These are phyloP conservation scores for Dunckerocampus dactyliophorus DNA, from an alignment of 2,113 vertebrate genomes.

Conservation along the genomic window DNA sequence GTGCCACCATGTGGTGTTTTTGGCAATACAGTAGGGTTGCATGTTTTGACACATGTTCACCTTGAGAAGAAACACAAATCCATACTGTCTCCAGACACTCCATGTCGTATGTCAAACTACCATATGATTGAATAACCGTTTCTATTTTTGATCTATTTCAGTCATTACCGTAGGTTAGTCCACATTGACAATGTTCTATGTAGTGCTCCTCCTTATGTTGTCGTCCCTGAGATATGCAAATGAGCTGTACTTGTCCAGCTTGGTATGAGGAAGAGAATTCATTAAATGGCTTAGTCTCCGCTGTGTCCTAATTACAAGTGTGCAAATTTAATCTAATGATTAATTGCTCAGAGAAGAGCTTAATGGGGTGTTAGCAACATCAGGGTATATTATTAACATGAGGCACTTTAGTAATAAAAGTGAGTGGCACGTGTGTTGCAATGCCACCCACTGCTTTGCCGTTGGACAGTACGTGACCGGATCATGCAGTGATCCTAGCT, in stretches of 20 bases:
- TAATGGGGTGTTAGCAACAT: slow-evolving; percentile 38
- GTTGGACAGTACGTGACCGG: slow-evolving; percentile 33
- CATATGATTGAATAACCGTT: no score
- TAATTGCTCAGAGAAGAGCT: slow-evolving; percentile 41
- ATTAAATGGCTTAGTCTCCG: slow-evolving; percentile 25
- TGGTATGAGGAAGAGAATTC: slow-evolving; percentile 21
- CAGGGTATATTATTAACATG: slow-evolving; percentile 17
- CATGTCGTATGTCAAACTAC: no score
- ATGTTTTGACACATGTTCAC: no score
- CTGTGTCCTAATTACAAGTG: slow-evolving; percentile 38
- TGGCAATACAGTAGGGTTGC: no score
- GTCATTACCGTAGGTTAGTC: background rate
- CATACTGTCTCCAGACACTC: no score
- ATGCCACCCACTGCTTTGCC: slow-evolving; percentile 14
- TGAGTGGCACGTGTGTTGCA: slow-evolving; percentile 10
- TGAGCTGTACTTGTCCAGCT: slow-evolving; percentile 14
- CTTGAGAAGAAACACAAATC: no score
- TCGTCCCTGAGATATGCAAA: slow-evolving; percentile 5
- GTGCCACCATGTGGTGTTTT: no score
- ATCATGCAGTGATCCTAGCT: slow-evolving; percentile 37
- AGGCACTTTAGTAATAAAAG: slow-evolving; percentile 26
- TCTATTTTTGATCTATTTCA: no score
- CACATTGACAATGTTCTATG: background rate
- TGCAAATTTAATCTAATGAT: slow-evolving; percentile 39
- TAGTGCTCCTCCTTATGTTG: background rate